Percentiles rank a stretch among this genome's conserved stretches.
phyloP scores from a whole-genome alignment of 2,797 vertebrate species.

The Diglossa cyanea region DNA sequence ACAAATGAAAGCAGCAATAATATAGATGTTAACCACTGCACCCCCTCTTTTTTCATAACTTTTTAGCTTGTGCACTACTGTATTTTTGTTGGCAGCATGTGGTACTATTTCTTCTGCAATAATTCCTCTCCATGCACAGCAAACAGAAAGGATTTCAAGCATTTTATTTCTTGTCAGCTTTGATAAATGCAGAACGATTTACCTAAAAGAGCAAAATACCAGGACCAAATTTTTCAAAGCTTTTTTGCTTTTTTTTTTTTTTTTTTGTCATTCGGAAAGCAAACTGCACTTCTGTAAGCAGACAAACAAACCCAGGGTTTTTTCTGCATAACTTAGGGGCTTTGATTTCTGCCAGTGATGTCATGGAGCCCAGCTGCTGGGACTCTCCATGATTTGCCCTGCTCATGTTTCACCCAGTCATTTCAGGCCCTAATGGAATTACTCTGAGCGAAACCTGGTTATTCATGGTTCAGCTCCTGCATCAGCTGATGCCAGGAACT shows the following conservation, averaged over 20 bases:
- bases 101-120: conserved; percentile 45
- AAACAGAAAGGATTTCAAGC: conserved; percentile 62
- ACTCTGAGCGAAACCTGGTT: conserved; percentile 60
- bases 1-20: conserved; percentile 49
- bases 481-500: conserved; percentile 69
- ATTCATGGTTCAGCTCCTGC: conserved; percentile 65
- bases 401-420: conserved; percentile 75
- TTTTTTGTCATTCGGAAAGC: conserved; percentile 32
- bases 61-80: conserved; percentile 32
- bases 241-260: neutral
- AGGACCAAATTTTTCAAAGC: conserved; percentile 58
- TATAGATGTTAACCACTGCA: conserved; percentile 51
- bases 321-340: conserved; percentile 69
- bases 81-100: conserved; percentile 41
- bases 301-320: conserved; percentile 34
- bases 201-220: conserved; percentile 64
- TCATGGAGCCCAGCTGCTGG: conserved; percentile 78
- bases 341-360: conserved; percentile 76
- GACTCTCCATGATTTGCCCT: conserved; percentile 71
- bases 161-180: conserved; percentile 72
- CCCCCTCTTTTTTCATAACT: neutral
- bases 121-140: conserved; percentile 38
- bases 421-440: conserved; percentile 76
- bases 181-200: conserved; percentile 69
- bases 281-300: conserved; percentile 59